These are phyloP conservation scores for Zenarchopterus dispar DNA, from an alignment of 2,797 vertebrate genomes.

Conservation along the genomic window DNA sequence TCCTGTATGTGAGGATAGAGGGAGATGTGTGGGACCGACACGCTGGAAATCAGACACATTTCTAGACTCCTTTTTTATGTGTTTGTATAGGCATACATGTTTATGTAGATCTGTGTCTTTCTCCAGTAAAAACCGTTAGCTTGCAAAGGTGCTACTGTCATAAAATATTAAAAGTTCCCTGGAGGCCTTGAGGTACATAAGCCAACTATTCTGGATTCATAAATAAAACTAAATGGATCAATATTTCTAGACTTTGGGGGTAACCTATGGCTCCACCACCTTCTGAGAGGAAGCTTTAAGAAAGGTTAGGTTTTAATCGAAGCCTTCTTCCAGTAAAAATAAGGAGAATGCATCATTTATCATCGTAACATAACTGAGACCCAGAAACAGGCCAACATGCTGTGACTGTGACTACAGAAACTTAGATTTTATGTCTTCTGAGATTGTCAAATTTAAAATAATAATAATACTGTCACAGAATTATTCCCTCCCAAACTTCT, in stretches of 20 bases:
- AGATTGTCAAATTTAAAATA: slow-evolving; percentile 20
- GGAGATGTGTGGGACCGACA: slow-evolving; percentile 36
- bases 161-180: slow-evolving; percentile 81
- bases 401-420: slow-evolving; percentile 24
- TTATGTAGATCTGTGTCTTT: slow-evolving; percentile 34
- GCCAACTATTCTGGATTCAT: slow-evolving; percentile 78
- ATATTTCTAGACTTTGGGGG: slow-evolving; percentile 79
- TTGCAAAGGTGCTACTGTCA: slow-evolving; percentile 72
- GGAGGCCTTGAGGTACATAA: slow-evolving; percentile 77
- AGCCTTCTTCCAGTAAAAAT: slow-evolving; percentile 61
- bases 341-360: slow-evolving; percentile 63
- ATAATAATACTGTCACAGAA: slow-evolving; percentile 15
- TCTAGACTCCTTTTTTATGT: slow-evolving; percentile 28
- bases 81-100: slow-evolving; percentile 4
- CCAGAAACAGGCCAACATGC: slow-evolving; percentile 24
- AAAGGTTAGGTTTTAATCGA: slow-evolving; percentile 79
- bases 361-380: slow-evolving; percentile 37
- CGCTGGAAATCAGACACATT: slow-evolving; percentile 31
- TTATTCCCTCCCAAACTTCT: slow-evolving; percentile 14
- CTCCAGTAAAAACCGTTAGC: slow-evolving; percentile 72
- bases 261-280: slow-evolving; percentile 75
- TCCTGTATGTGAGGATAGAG: slow-evolving; percentile 13
- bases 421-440: slow-evolving; percentile 2
- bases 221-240: slow-evolving; percentile 85
- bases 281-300: slow-evolving; percentile 64